These are phyloP conservation scores for Drosophila anomalipes DNA, from an alignment of 2,888 invertebrate species.

Conservation along the genomic window DNA sequence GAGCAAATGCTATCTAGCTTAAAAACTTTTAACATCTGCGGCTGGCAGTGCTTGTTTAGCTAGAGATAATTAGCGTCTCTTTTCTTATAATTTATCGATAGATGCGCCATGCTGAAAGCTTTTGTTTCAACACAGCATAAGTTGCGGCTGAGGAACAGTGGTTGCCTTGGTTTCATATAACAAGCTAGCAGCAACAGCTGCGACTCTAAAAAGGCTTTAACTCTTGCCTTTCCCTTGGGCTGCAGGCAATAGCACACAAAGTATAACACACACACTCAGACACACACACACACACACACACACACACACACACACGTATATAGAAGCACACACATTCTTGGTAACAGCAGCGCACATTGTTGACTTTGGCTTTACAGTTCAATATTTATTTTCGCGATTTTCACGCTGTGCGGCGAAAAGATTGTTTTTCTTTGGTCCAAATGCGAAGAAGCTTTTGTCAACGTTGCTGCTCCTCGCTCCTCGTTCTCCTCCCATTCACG, in stretches of 20 bases:
- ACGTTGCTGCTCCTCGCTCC: slow-evolving; percentile 29
- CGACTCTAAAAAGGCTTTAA: slow-evolving; percentile 47
- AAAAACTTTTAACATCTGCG: slow-evolving; percentile 25
- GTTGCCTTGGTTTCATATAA: slow-evolving; percentile 31
- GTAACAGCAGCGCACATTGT: slow-evolving; percentile 56
- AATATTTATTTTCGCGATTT: slow-evolving; percentile 84
- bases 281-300: slow-evolving; percentile 2
- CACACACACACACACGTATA: slow-evolving; percentile 7
- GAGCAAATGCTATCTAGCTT: not conserved
- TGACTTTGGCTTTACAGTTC: slow-evolving; percentile 83
- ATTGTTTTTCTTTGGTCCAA: slow-evolving; percentile 59
- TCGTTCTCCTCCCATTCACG: not conserved
- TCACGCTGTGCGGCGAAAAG: slow-evolving; percentile 66
- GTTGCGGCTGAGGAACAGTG: slow-evolving; percentile 39
- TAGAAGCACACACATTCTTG: slow-evolving; percentile 37
- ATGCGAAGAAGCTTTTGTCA: slow-evolving; percentile 43
- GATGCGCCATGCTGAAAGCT: slow-evolving; percentile 36
- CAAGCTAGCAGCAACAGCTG: slow-evolving; percentile 57
- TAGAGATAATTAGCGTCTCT: slow-evolving; percentile 47
- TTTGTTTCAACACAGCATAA: slow-evolving; percentile 43
- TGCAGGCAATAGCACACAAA: slow-evolving; percentile 2
- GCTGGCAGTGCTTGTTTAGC: slow-evolving; percentile 24
- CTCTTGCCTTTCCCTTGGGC: slow-evolving; percentile 29
- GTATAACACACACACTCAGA: slow-evolving; percentile 11
- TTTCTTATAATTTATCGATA: slow-evolving; percentile 59